A percentile compares a stretch with the other conserved stretches of the same genome.
Conservation (phyloP, 2,888 invertebrate genomes). For the Thysanoteuthis rhombus region DNA sequence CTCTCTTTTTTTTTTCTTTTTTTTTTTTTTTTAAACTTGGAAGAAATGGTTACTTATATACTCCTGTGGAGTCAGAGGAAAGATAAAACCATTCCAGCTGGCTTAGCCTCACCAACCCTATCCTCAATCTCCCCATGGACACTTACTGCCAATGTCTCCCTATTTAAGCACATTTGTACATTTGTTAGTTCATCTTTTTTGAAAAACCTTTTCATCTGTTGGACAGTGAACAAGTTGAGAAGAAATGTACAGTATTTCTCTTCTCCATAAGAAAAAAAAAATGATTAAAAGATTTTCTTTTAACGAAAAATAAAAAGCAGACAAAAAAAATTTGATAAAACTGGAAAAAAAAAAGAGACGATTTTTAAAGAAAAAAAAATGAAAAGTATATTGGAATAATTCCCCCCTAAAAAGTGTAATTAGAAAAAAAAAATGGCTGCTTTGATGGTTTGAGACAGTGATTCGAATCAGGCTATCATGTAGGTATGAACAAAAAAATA, state of each 20-base stretch:
- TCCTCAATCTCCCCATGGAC: background rate
- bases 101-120: background rate
- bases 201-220: background rate
- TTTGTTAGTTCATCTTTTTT: background rate
- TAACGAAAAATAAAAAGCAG: background rate
- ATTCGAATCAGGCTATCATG: too few relatives aligned
- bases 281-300: background rate
- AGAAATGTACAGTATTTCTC: background rate
- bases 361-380: background rate
- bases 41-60: background rate
- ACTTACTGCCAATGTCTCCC: background rate
- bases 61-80: constrained; percentile 12
- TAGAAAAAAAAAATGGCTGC: too few relatives aligned
- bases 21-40: too few relatives aligned
- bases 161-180: background rate
- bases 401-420: too few relatives aligned
- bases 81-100: background rate
- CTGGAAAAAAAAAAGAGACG: background rate
- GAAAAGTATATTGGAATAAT: too few relatives aligned
- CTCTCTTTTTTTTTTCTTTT: background rate
- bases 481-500: too few relatives aligned
- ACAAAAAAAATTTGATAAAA: background rate
- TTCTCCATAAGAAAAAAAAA: background rate
- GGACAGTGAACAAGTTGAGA: background rate
- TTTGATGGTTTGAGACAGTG: too few relatives aligned